Percentiles rank a stretch among this genome's conserved stretches.
These are phyloP conservation scores for Aurelia sp. DNA, from an alignment of 30 jellyfish, hydroid and myxozoan species.

Conservation along the genomic window DNA sequence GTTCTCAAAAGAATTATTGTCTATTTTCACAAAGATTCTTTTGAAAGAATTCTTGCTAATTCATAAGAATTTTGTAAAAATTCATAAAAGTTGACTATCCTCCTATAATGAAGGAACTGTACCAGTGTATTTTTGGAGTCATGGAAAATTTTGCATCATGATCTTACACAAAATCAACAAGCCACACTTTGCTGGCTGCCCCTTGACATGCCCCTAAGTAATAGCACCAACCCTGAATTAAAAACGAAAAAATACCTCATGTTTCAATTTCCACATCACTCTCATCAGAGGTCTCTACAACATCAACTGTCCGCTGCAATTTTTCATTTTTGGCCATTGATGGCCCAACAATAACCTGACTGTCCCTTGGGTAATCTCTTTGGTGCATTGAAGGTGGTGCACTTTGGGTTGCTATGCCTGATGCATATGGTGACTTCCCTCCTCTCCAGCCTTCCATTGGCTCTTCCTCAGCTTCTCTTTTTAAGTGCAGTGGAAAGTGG, in stretches of 20 bases:
- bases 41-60: too few species aligned
- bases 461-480: conserved; percentile 69
- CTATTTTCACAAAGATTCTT: too few species aligned
- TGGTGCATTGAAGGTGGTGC: conserved; percentile 37
- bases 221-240: not conserved
- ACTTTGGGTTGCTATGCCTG: conserved; percentile 28
- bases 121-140: too few species aligned
- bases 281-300: conserved; percentile 69
- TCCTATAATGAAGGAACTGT: too few species aligned
- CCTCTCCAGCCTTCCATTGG: conserved; percentile 67
- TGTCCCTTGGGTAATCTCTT: conserved; percentile 51
- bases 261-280: conserved; percentile 85
- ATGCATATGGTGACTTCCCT: conserved; percentile 59
- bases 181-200: too few species aligned
- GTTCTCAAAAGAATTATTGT: too few species aligned
- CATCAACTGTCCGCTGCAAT: conserved; percentile 40
- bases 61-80: too few species aligned
- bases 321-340: conserved; percentile 16
- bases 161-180: too few species aligned
- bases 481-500: conserved; percentile 63
- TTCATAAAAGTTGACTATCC: too few species aligned
- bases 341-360: conserved; percentile 31
- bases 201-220: too few species aligned
- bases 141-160: too few species aligned
- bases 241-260: conserved; percentile 28